Percentiles rank a stretch among this genome's conserved stretches.
phyloP scores from a whole-genome alignment of 2,113 vertebrate species.

The Bos indicus region DNA sequence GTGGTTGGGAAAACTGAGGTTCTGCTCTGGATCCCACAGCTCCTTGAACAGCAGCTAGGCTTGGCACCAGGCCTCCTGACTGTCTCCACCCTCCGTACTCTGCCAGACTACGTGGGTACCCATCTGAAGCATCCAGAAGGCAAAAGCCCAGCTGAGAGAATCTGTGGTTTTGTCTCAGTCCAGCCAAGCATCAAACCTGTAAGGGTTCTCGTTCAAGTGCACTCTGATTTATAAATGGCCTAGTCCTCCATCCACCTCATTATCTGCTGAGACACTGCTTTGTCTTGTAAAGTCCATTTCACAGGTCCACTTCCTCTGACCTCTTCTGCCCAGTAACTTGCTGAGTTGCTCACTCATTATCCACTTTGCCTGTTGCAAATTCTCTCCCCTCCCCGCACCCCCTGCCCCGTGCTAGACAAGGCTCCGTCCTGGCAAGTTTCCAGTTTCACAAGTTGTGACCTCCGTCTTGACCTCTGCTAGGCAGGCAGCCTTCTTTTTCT shows the following conservation, averaged over 20 bases:
- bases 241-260: neutral
- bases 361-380: neutral
- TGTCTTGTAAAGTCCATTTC: neutral
- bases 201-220: neutral
- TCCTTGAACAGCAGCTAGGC: neutral
- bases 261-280: neutral
- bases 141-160: neutral
- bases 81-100: fast-evolving
- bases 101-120: neutral
- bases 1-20: neutral
- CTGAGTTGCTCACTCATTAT: neutral
- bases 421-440: neutral
- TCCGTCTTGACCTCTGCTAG: neutral
- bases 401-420: neutral
- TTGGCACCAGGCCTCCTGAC: neutral
- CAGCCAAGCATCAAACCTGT: neutral
- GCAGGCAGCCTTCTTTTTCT: neutral
- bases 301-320: neutral
- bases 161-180: neutral
- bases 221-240: neutral
- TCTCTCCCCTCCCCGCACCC: neutral
- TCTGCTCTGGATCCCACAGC: neutral
- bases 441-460: neutral
- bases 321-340: neutral
- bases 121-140: neutral